Evolutionary conservation across 2,888 invertebrate species (phyloP).

Genomic region (Notocelia uddmanniana): DNA sequence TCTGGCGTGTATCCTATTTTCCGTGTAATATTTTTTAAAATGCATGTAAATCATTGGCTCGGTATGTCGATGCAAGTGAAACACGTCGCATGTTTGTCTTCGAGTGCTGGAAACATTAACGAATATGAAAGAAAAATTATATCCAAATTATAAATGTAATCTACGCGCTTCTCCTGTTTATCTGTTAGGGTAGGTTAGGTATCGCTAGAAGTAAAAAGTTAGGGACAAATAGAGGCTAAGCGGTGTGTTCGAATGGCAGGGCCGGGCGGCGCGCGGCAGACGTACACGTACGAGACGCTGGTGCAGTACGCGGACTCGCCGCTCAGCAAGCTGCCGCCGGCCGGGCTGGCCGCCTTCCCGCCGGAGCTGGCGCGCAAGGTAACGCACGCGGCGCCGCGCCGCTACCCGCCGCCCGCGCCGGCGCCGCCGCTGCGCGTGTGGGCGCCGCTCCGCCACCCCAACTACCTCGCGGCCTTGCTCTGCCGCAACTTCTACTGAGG

Average conservation of each 20-base stretch:
- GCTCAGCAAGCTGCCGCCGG: slow-evolving; percentile 83
- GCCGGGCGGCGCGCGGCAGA: slow-evolving; percentile 68
- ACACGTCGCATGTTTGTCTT: background rate
- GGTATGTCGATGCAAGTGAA: background rate
- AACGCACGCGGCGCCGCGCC: slow-evolving; percentile 63
- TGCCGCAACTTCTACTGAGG: slow-evolving; percentile 80
- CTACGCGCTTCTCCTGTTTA: background rate
- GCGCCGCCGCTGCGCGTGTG: slow-evolving; percentile 59
- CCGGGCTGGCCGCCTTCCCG: slow-evolving; percentile 79
- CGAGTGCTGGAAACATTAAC: background rate
- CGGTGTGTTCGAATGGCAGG: slow-evolving; percentile 24
- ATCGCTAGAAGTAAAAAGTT: background rate
- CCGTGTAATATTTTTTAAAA: background rate
- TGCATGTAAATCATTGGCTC: background rate
- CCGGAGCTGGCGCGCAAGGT: slow-evolving; percentile 84
- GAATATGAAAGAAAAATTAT: background rate
- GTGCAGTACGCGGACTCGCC: slow-evolving; percentile 85
- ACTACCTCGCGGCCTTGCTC: slow-evolving; percentile 79
- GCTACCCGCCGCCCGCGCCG: slow-evolving; percentile 56
- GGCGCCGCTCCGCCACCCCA: slow-evolving; percentile 73
- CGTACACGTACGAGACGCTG: slow-evolving; percentile 83
- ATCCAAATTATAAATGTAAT: background rate
- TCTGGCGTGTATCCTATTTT: background rate
- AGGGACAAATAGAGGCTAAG: background rate
- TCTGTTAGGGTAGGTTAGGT: background rate